Base-by-base conservation (phyloP, 30 jellyfish, hydroid and myxozoan species). In the Chrysaora quinquecirrha region DNA sequence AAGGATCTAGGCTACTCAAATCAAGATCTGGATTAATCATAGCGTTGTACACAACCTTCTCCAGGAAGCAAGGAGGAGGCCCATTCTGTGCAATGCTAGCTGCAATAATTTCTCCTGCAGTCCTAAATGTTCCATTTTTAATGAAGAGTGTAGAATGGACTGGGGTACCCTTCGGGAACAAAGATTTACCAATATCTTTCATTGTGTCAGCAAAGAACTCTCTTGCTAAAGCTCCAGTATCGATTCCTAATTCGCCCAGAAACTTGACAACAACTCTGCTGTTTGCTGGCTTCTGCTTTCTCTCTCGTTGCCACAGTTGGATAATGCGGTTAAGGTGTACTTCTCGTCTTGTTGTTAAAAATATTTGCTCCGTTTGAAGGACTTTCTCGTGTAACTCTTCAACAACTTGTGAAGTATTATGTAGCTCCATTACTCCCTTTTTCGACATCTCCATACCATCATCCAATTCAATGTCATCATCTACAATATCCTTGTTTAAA, bases 81-180 rank as follows among this genome's bases (percentile, higher is more conserved):
- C 76, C 76, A 64, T 32, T 32, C 76, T 64, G 76, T 32, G 76
- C 76, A 64, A 64, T 64, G 76, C 50, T 27, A 32, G 76, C 76
- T 32, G 76, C 76, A 29, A 19, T 32, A 64, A 64, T 64, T 20
- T 64, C 48, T 64, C 76, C 76, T 29, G 50, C 48, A 64, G 76
- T 32, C 76, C 76, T 29, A 64, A 64, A 64, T 14, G 48, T 24
- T 27, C 76, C 76, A 64, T 64, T 64, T 29, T 64, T 29, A 3
- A 64, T 32, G 76, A 27, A 32, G 19, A 32, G 20, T 27, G 76
- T 27, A 27, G 54, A 64, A 29, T 32, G 48, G 76, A 64, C 76
- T 27, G 48, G 76, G 50, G 27, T 64, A 29, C 76, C 76, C 50
- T 64, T 32, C 50, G 48, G 48, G 50, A 64, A 64, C 48, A 64